Evolutionary conservation across 2,888 invertebrate species (phyloP), one percentile per base, ranked within the genome.

Genomic region (Dione juno): DNA sequence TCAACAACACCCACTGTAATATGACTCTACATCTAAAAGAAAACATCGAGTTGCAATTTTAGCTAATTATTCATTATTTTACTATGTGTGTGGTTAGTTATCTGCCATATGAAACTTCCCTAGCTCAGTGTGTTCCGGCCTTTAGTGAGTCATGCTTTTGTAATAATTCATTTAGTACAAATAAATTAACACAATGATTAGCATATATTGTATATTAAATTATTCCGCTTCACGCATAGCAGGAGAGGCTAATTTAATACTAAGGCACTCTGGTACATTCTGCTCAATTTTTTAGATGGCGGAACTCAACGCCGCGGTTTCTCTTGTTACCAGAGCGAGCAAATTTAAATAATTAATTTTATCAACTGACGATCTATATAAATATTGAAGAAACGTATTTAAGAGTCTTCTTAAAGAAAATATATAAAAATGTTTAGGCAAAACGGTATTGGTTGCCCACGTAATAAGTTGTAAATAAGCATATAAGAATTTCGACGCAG

Each of bases 121-220:
- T 43, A 59, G 41, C 40, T 43, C 40, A 59, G 59, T 43, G 59
- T 59, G 21, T 9, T 14, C 11, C 59, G 9, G 59, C 16, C 21
- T 21, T 41, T 43, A 54, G 59, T 59, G 59, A 59, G 19, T 59
- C 59, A 43, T 19, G n/a, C 9, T 35, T n/a, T 21, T 21, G 21
- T 5, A 40, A 21, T 43, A 43, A 21, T 59, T 43, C 21, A 59
- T 21, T 59, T 54, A 54, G 35, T 35, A 14, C n/a, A 14, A 54
- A 54, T 53, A 53, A 53, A 28, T 54, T 54, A 54, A 14, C n/a
- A 16, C 10, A 28, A 5, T 28, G 28, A 53, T 48, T 16, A 16
- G 16, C 48, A 48, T 48, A 48, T 28, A 28, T 28, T 28, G 5
- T 28, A 28, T 28, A 28, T 28, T 28, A 28, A 28, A 28, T 28